Conservation (phyloP, 2,888 invertebrate genomes). For the Rosalia funebris region DNA sequence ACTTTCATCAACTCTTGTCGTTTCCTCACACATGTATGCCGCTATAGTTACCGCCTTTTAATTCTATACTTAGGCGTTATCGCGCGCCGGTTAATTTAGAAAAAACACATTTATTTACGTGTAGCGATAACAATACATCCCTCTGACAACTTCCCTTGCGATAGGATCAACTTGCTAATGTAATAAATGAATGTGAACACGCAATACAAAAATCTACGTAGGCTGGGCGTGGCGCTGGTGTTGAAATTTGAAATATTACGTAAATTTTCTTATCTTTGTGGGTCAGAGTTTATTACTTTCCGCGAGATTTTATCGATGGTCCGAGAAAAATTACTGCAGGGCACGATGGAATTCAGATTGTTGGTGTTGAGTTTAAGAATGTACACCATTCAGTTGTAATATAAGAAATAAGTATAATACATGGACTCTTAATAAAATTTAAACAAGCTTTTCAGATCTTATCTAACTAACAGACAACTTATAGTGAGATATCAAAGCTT, state of each 20-base stretch:
- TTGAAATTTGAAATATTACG: conserved; percentile 27
- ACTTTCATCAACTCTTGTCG: too few relatives aligned
- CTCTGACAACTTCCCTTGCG: conserved; percentile 31
- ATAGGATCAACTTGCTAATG: conserved; percentile 31
- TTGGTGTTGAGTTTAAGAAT: too few relatives aligned
- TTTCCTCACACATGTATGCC: too few relatives aligned
- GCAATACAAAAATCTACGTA: conserved; percentile 29
- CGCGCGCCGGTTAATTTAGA: background rate
- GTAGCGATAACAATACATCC: conserved; percentile 31
- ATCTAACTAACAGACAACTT: too few relatives aligned
- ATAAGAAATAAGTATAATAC: too few relatives aligned
- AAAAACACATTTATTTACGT: conserved; percentile 33
- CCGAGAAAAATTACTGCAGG: background rate
- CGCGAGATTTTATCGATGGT: background rate
- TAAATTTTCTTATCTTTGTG: conserved; percentile 18
- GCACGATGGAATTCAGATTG: too few relatives aligned
- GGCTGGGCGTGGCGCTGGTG: conserved; percentile 13
- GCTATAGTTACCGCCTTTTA: background rate
- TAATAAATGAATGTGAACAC: conserved; percentile 34
- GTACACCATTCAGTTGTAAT: too few relatives aligned
- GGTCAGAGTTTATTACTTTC: conserved; percentile 14
- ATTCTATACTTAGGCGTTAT: background rate
- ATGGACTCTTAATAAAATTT: too few relatives aligned
- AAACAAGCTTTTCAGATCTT: too few relatives aligned
- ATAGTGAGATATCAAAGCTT: too few relatives aligned